Evolutionary conservation across 2,797 vertebrate species (phyloP).

Genomic region (Microctenopoma steveboyesi): DNA sequence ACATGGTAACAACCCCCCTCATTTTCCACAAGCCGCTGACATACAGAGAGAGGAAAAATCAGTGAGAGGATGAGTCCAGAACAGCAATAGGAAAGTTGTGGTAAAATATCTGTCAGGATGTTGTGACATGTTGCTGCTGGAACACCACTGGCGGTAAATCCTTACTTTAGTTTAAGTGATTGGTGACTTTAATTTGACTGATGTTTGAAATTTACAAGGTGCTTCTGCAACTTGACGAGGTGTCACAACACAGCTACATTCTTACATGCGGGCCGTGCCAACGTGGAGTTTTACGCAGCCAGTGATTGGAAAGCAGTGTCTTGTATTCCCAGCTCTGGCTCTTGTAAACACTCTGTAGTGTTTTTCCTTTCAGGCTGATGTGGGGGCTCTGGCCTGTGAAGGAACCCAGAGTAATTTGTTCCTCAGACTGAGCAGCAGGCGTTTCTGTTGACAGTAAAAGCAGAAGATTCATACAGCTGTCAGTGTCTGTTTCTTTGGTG

Average conservation of each 20-base stretch:
- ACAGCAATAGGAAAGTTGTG: constrained; percentile 64
- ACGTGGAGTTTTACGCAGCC: constrained; percentile 5
- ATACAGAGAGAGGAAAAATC: constrained; percentile 16
- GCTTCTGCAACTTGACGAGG: constrained; percentile 35
- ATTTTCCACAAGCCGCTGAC: constrained; percentile 62
- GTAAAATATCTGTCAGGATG: constrained; percentile 55
- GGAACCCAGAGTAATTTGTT: constrained; percentile 61
- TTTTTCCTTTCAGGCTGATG: constrained; percentile 50
- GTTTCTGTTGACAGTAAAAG: constrained; percentile 60
- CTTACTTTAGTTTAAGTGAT: constrained; percentile 51
- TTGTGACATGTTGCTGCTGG: constrained; percentile 60
- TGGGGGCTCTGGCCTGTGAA: constrained; percentile 39
- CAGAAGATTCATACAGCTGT: constrained; percentile 60
- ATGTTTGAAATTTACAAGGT: constrained; percentile 40
- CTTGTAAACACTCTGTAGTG: constrained; percentile 31
- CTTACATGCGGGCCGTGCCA: constrained; percentile 15
- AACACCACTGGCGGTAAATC: constrained; percentile 46
- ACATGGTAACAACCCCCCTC: constrained; percentile 48
- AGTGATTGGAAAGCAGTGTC: constrained; percentile 49
- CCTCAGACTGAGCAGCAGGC: constrained; percentile 44
- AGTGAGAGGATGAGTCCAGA: constrained; percentile 59
- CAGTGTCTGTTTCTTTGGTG: constrained; percentile 46
- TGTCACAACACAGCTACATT: constrained; percentile 25
- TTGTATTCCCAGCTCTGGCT: constrained; percentile 44
- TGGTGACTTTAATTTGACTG: constrained; percentile 53